A percentile compares a stretch with the other conserved stretches of the same genome.
These are phyloP conservation scores for Nematolebias whitei DNA, from an alignment of 2,113 vertebrate genomes.

Conservation along the genomic window DNA sequence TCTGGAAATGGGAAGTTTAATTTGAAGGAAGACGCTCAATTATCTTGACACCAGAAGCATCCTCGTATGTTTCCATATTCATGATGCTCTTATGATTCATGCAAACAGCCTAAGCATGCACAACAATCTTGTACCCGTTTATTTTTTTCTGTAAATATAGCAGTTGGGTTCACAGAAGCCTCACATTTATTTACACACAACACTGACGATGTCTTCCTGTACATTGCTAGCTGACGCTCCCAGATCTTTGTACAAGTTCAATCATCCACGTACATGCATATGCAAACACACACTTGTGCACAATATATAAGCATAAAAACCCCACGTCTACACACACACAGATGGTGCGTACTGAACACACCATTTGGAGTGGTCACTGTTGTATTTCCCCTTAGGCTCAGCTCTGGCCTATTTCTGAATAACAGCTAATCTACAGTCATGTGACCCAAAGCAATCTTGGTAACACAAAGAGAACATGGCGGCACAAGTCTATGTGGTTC, in stretches of 20 bases:
- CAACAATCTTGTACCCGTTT: neutral
- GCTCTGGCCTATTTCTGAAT: constrained; percentile 68
- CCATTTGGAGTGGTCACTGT: constrained; percentile 67
- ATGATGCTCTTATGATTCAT: constrained; percentile 33
- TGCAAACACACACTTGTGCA: neutral
- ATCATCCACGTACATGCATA: neutral
- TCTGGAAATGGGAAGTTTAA: constrained; percentile 31
- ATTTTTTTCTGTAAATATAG: constrained; percentile 3
- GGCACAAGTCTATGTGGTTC: constrained; percentile 6
- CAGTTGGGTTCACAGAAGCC: neutral
- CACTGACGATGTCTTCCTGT: neutral
- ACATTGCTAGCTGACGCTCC: neutral
- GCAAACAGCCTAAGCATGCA: constrained; percentile 3
- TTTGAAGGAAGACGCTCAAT: constrained; percentile 48
- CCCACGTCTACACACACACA: constrained; percentile 45
- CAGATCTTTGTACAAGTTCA: neutral
- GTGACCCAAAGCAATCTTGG: constrained; percentile 56
- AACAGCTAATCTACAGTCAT: constrained; percentile 60
- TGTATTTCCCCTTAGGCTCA: constrained; percentile 52
- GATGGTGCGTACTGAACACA: constrained; percentile 58
- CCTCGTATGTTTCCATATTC: constrained; percentile 1
- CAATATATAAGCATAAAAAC: constrained; percentile 9
- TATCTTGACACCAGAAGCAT: constrained; percentile 47
- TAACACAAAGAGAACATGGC: constrained; percentile 34
- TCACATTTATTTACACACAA: neutral